Percentiles rank a stretch among this genome's conserved stretches.
These are phyloP conservation scores for Tribolium castaneum DNA, from an alignment of 1,140 invertebrate species.

Conservation along the genomic window DNA sequence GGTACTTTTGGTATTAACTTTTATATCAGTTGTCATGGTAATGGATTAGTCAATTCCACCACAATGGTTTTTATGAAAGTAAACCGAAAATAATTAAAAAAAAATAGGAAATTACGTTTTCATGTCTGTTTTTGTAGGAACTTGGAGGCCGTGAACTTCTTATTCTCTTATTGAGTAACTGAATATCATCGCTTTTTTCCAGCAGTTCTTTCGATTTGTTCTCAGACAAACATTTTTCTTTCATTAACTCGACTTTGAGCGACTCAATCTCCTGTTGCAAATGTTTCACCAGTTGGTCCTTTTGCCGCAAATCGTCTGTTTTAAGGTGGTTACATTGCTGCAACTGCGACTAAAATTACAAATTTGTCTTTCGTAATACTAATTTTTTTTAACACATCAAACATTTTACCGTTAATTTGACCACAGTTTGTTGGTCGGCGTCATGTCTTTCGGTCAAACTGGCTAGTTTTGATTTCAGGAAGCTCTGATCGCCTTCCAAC, in stretches of 20 bases:
- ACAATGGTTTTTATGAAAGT: too few species aligned
- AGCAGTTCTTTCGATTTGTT: slow-evolving; percentile 44
- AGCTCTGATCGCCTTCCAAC: slow-evolving; percentile 67
- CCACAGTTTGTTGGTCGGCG: slow-evolving; percentile 69
- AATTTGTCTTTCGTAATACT: background rate
- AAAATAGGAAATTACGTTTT: slow-evolving; percentile 62
- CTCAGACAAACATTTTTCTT: slow-evolving; percentile 35
- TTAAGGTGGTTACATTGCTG: slow-evolving; percentile 21
- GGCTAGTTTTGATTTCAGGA: slow-evolving; percentile 65
- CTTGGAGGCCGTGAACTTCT: slow-evolving; percentile 29
- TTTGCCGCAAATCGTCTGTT: slow-evolving; percentile 44
- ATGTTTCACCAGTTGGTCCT: slow-evolving; percentile 43
- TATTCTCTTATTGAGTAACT: slow-evolving; percentile 37
- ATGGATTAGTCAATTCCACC: too few species aligned
- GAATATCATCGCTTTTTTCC: slow-evolving; percentile 29
- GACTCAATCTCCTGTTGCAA: slow-evolving; percentile 48
- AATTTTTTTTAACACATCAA: too few species aligned
- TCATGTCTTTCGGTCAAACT: slow-evolving; percentile 63
- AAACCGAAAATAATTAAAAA: too few species aligned
- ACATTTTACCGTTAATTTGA: slow-evolving; percentile 67
- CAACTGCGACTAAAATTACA: slow-evolving; percentile 42
- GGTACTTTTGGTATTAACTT: too few species aligned
- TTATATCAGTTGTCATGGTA: too few species aligned
- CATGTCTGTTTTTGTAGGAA: slow-evolving; percentile 49
- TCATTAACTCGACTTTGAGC: slow-evolving; percentile 44